Evolutionary conservation across 2,797 vertebrate species (phyloP).

Genomic region (Rousettus madagascariensis): DNA sequence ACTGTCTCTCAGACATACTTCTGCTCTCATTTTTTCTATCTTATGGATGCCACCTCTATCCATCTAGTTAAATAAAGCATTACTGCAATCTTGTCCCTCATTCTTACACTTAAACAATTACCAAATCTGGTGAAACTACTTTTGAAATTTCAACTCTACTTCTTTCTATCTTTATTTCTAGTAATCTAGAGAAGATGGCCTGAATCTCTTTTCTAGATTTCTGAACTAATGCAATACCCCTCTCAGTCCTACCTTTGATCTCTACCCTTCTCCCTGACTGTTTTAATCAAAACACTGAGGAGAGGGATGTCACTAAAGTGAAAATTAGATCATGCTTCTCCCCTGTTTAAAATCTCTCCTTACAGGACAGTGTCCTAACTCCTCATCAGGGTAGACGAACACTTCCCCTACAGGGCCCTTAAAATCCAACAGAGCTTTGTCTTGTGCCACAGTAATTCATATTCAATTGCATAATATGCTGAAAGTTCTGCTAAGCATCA

Average conservation of each 20-base stretch:
- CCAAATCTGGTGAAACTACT: background rate
- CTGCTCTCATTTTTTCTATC: background rate
- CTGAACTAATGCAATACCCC: background rate
- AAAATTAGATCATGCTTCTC: background rate
- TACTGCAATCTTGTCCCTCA: background rate
- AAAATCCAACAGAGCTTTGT: background rate
- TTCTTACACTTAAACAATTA: background rate
- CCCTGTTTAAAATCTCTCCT: background rate
- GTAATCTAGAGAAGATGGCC: background rate
- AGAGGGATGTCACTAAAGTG: background rate
- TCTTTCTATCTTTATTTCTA: background rate
- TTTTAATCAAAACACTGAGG: background rate
- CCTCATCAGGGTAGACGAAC: background rate
- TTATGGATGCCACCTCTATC: background rate
- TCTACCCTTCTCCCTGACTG: fast-evolving
- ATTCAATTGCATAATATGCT: background rate
- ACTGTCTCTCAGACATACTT: background rate
- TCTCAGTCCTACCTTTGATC: background rate
- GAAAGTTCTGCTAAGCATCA: background rate
- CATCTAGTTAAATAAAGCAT: background rate
- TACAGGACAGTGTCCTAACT: background rate
- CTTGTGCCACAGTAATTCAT: background rate
- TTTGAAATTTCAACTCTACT: background rate
- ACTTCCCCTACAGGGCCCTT: background rate
- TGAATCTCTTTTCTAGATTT: background rate